Base-by-base conservation (phyloP, 1,140 invertebrate genomes). In the Lucilia sericata region DNA sequence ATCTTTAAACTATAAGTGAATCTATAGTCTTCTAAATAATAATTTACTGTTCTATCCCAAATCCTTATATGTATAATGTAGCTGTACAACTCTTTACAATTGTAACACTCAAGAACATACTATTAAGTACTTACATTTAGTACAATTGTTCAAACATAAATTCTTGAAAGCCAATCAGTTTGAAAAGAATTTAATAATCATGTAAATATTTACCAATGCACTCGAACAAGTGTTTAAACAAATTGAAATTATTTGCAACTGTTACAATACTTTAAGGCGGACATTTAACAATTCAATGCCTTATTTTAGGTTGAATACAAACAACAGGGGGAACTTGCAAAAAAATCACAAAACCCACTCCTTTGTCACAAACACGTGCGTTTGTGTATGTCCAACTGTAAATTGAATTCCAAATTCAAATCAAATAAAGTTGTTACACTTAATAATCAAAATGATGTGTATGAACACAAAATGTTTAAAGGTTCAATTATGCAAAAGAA, bases 361-460 rank as follows among this genome's bases (percentile, higher is more conserved):
- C 42, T 42, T 42, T 1, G 42, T 42, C 25, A 30, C 25, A 42
- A 42, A 42, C 10, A 42, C 5, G 5, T 42, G 5, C 10, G 5
- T 42, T 42, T 42, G 5, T 42, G 42, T 42, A 42, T 7, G 5
- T 42, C 42, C 42, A 42, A 60, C 55, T 60, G 13, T 5, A 55
- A 30, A 55, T 60, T 60, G 2, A 60, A 60, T 60, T 60, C 17
- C 55, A 60, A 60, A 60, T 60, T 60, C 14, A 60, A n/a, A n/a
- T 60, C 55, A 60, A 60, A 60, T 60, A n/a, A 60, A 60, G 55
- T 60, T 60, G 55, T 60, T 17, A 60, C 55, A 60, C 14, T n/a
- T n/a, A 60, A 60, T 60, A 14, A 60, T n/a, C 55, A 60, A 14
- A 60, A 60, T 60, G 55, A n/a, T 60, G 14, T 60, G 42, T 42